A percentile compares a stretch with the other conserved stretches of the same genome.
phyloP scores from a whole-genome alignment of 2,113 vertebrate genomes.

The Amphilophus citrinellus region DNA sequence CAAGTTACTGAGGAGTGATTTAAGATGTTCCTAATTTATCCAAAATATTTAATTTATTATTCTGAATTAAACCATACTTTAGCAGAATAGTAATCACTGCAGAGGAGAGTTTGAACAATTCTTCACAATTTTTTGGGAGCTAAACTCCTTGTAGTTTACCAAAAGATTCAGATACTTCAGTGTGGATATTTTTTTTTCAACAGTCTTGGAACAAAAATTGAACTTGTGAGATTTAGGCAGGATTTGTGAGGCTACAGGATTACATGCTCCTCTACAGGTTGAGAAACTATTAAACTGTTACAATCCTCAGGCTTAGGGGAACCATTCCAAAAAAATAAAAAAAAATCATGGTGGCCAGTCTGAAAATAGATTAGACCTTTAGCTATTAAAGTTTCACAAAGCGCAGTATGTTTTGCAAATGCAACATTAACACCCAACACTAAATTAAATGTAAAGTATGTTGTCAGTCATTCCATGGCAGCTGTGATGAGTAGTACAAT shows the following conservation, averaged over 20 bases:
- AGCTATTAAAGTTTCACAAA: background rate
- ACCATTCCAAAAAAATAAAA: background rate
- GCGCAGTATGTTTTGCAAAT: too few species aligned
- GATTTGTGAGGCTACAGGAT: slow-evolving; percentile 58
- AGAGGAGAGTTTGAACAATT: background rate
- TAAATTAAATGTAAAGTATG: background rate
- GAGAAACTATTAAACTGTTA: slow-evolving; percentile 46
- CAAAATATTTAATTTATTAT: background rate
- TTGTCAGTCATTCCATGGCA: background rate
- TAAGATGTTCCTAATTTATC: background rate
- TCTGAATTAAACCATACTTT: background rate
- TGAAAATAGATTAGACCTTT: background rate
- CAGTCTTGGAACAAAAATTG: slow-evolving; percentile 37
- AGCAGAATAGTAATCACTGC: background rate
- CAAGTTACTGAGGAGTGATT: too few species aligned
- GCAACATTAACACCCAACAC: background rate
- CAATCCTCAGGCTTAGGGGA: slow-evolving; percentile 35
- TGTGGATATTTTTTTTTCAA: slow-evolving; percentile 23
- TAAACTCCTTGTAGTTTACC: background rate
- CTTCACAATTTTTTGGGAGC: background rate
- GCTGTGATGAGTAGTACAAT: background rate
- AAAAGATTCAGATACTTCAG: background rate
- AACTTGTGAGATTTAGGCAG: slow-evolving; percentile 46
- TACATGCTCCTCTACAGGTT: slow-evolving; percentile 48
- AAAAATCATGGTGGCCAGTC: background rate